Evolutionary conservation across 35 echinoderm and acorn worm species (phyloP).

Genomic region (Ophiothrix spiculata): DNA sequence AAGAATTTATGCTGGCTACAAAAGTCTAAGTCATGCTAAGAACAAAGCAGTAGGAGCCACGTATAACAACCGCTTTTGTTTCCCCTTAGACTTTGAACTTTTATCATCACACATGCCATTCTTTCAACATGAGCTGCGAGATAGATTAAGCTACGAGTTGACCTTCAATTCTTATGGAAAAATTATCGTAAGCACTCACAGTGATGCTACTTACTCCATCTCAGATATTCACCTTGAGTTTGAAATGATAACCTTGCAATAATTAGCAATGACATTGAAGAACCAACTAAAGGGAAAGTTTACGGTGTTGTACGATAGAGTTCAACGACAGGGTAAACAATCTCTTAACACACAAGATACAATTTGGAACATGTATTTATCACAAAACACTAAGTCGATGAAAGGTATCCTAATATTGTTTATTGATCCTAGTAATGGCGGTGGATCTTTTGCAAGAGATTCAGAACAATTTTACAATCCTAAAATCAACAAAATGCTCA

Average conservation of each 20-base stretch:
- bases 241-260: conserved; percentile 2
- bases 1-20: no score
- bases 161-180: background rate
- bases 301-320: conserved; percentile 3
- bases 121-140: background rate
- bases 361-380: conserved; percentile 33
- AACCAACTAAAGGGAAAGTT: background rate
- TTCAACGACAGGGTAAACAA: conserved; percentile 4
- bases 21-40: background rate
- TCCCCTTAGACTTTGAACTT: background rate
- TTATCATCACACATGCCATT: background rate
- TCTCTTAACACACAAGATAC: conserved; percentile 16
- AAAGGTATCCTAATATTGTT: conserved; percentile 35
- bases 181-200: no score
- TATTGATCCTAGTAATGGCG: conserved; percentile 12
- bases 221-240: conserved; percentile 31
- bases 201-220: no score
- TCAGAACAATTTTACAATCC: conserved; percentile 10
- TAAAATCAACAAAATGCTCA: conserved; percentile 13
- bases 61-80: background rate
- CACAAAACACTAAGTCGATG: conserved; percentile 11
- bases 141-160: background rate
- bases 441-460: conserved; percentile 10
- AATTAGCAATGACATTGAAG: conserved; percentile 2
- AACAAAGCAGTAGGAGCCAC: background rate